phyloP scores from a whole-genome alignment of 2,113 vertebrate species.

The Rhadina sibilatrix region DNA sequence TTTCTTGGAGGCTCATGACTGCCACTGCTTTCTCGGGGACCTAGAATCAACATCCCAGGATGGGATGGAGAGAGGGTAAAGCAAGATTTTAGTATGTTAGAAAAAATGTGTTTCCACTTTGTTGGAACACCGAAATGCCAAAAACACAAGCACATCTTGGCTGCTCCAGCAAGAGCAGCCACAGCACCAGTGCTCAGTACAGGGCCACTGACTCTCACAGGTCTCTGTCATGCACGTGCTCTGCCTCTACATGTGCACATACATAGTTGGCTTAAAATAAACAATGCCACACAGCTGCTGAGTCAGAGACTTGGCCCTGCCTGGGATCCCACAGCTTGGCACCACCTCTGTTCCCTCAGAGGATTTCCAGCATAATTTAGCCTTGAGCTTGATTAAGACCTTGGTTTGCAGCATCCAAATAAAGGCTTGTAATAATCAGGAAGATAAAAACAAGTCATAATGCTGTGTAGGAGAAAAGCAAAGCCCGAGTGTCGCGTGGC shows the following conservation, averaged over 20 bases:
- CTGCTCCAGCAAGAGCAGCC: neutral
- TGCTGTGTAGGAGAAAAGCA: neutral
- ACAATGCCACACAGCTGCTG: neutral
- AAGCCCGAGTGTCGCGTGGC: neutral
- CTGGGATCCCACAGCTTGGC: neutral
- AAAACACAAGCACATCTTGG: neutral
- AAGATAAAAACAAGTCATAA: neutral
- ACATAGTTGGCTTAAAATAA: neutral
- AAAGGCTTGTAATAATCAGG: neutral
- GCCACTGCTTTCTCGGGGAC: neutral
- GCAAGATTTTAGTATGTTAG: neutral
- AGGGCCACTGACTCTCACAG: neutral
- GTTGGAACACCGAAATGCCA: neutral
- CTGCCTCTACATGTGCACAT: neutral
- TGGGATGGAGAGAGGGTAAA: neutral
- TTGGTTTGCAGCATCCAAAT: neutral
- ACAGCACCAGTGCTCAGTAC: neutral
- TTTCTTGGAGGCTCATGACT: neutral
- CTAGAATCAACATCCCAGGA: neutral
- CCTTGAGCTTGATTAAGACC: constrained; percentile 7
- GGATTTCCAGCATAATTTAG: constrained; percentile 6
- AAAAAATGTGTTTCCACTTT: neutral
- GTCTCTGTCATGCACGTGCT: neutral
- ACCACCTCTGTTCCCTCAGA: neutral
- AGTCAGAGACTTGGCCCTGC: neutral